Percentiles rank a stretch among this genome's conserved stretches.
phyloP scores from a whole-genome alignment of 2,888 invertebrate species.

The Quadriops clusia region DNA sequence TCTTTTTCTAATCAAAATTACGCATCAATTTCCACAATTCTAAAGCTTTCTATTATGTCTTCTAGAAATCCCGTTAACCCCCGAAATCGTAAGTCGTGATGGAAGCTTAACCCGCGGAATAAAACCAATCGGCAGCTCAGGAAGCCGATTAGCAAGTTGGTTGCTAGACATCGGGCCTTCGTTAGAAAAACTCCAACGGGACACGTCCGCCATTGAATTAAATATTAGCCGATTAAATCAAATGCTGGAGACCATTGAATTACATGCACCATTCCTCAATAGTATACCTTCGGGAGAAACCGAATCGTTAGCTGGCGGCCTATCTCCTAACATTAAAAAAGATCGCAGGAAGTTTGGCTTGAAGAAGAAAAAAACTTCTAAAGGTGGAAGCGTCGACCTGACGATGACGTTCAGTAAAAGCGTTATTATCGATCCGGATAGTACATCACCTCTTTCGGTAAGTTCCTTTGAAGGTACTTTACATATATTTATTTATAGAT shows the following conservation, averaged over 20 bases:
- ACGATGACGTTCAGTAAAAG: slow-evolving; percentile 33
- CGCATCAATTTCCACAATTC: too few relatives aligned
- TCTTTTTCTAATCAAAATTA: too few relatives aligned
- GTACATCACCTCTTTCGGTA: slow-evolving; percentile 36
- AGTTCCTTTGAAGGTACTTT: too few relatives aligned
- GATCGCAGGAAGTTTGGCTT: slow-evolving; percentile 57
- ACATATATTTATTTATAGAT: too few relatives aligned
- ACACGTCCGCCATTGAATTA: slow-evolving; percentile 54
- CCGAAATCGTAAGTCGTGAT: slow-evolving; percentile 34
- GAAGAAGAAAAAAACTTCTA: slow-evolving; percentile 52
- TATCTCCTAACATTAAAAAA: slow-evolving; percentile 54
- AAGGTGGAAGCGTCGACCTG: slow-evolving; percentile 51
- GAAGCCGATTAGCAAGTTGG: slow-evolving; percentile 50
- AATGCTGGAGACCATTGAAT: slow-evolving; percentile 44
- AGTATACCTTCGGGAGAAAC: slow-evolving; percentile 20
- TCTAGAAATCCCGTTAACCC: slow-evolving; percentile 37
- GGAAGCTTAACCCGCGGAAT: slow-evolving; percentile 35
- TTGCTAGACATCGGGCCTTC: slow-evolving; percentile 54
- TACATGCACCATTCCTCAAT: slow-evolving; percentile 13
- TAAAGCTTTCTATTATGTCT: too few relatives aligned
- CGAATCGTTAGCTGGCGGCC: slow-evolving; percentile 43
- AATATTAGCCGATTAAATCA: slow-evolving; percentile 55
- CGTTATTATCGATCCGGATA: slow-evolving; percentile 29
- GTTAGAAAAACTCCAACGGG: slow-evolving; percentile 50
- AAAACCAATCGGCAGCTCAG: slow-evolving; percentile 31